Evolutionary conservation across 2,888 invertebrate species (phyloP), one percentile per base, ranked within the genome.

Genomic region (Pterobdella sp.): DNA sequence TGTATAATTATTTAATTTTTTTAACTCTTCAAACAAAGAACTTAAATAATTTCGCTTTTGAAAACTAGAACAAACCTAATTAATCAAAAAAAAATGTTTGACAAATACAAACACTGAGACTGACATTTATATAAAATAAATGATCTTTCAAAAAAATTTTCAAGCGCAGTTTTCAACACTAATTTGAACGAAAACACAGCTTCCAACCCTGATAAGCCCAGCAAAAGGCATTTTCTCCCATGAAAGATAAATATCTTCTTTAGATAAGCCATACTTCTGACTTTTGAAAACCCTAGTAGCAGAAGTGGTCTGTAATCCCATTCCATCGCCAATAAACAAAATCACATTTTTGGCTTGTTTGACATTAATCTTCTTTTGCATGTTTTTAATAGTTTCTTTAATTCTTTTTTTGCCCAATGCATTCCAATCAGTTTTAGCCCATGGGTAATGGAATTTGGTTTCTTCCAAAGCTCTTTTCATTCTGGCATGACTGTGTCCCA

Each of bases 221-320:
- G 91, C 85, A 80, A 92, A 88, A 0, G 91, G 90, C 79, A 94
- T 93, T 76, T 87, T 88, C 81, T 94, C 94, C 87, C 89, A 94
- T 0, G 87, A 84, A 68, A 94, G 85, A 75, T 87, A 85, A 66
- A 90, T 89, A 34, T 87, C 87, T 81, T 93, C 93, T 0, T 90
- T 90, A 0, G 82, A 78, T 1, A 80, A 79, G 0, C 82, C 82
- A 1, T 83, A 81, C 31, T 80, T 31, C 67, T 77, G 76, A 1
- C 73, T 76, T 52, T 74, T 74, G 79, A 89, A 88, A 0, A 88
- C 88, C 76, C 93, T 87, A 0, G 91, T 88, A 0, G 80, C 91
- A 0, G 90, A 88, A 26, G 91, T 83, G 0, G 93, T 93, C 0
- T 91, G 87, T 69, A 92, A 86, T 35, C 91, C 91, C 92, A 93